A percentile compares a stretch with the other conserved stretches of the same genome.
These are phyloP conservation scores for Eristalinus aeneus DNA, from an alignment of 2,888 invertebrate genomes.

Conservation along the genomic window DNA sequence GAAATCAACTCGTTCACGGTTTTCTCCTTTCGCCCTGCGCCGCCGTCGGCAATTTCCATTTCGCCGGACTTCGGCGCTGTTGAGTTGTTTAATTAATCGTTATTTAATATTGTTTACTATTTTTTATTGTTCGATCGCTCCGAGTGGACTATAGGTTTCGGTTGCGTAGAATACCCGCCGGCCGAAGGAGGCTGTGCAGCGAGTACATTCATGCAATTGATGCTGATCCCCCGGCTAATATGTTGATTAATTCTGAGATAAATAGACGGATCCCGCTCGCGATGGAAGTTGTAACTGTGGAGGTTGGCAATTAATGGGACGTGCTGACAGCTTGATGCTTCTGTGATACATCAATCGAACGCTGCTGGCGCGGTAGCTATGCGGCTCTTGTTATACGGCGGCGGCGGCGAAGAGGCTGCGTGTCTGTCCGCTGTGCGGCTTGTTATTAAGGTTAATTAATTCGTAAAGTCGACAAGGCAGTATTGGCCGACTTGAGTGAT, in stretches of 20 bases:
- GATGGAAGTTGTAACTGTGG: neutral
- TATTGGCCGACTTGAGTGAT: neutral
- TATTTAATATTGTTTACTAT: conserved; percentile 56
- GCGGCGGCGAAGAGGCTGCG: neutral
- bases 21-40: neutral
- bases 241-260: conserved; percentile 61
- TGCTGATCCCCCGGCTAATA: conserved; percentile 55
- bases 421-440: conserved; percentile 15
- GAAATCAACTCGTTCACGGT: neutral
- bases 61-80: neutral
- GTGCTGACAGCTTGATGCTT: conserved; percentile 62
- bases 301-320: conserved; percentile 52
- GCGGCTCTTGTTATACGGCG: conserved; percentile 11
- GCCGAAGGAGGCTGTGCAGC: neutral
- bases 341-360: conserved; percentile 67
- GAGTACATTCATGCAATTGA: conserved; percentile 31
- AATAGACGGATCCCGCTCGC: conserved; percentile 37
- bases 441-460: conserved; percentile 42
- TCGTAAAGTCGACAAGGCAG: neutral
- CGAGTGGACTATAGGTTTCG: conserved; percentile 43
- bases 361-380: conserved; percentile 46
- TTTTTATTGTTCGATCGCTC: conserved; percentile 11
- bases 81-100: conserved; percentile 64
- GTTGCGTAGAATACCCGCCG: conserved; percentile 19
- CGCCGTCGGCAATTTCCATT: conserved; percentile 11